Conservation (phyloP, 2,113 vertebrate species). For the Poeciliopsis prolifica region DNA sequence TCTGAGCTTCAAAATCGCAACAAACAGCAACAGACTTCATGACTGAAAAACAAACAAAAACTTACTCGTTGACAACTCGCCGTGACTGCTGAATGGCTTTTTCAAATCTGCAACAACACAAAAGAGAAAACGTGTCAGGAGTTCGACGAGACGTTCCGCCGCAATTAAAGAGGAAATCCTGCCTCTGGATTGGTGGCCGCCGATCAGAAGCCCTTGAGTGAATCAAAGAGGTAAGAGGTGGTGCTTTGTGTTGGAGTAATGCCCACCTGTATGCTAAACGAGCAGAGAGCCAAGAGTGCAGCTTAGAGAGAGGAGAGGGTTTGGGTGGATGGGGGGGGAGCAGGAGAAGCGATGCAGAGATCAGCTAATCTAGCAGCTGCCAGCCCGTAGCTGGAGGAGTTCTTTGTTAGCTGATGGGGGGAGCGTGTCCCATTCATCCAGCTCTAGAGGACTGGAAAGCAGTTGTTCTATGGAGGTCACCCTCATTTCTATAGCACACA, state of each 20-base stretch:
- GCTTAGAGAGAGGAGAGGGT: neutral
- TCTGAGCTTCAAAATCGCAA: neutral
- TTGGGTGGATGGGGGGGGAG: neutral
- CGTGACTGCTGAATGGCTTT: slow-evolving; percentile 75
- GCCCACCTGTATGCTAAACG: slow-evolving; percentile 93
- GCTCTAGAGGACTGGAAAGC: slow-evolving; percentile 36
- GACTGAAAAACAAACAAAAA: slow-evolving; percentile 16
- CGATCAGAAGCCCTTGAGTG: neutral
- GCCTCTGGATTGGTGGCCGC: too few relatives aligned
- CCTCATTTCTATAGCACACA: slow-evolving; percentile 57
- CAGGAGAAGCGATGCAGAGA: slow-evolving; percentile 24
- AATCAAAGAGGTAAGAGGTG: slow-evolving; percentile 35
- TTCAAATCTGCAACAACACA: slow-evolving; percentile 81
- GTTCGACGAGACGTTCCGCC: too few relatives aligned
- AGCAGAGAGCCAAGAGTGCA: slow-evolving; percentile 13
- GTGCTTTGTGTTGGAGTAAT: slow-evolving; percentile 44
- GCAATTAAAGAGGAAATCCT: neutral
- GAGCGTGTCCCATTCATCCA: slow-evolving; percentile 73
- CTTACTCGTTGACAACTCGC: slow-evolving; percentile 80
- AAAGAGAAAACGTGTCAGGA: neutral
- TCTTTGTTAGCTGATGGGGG: slow-evolving; percentile 74
- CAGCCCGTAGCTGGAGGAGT: slow-evolving; percentile 55
- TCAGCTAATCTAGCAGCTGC: slow-evolving; percentile 77
- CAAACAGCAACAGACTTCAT: neutral
- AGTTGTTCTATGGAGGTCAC: slow-evolving; percentile 37